phyloP scores from a whole-genome alignment of 2,888 invertebrate species.

The Chouioia cunea region DNA sequence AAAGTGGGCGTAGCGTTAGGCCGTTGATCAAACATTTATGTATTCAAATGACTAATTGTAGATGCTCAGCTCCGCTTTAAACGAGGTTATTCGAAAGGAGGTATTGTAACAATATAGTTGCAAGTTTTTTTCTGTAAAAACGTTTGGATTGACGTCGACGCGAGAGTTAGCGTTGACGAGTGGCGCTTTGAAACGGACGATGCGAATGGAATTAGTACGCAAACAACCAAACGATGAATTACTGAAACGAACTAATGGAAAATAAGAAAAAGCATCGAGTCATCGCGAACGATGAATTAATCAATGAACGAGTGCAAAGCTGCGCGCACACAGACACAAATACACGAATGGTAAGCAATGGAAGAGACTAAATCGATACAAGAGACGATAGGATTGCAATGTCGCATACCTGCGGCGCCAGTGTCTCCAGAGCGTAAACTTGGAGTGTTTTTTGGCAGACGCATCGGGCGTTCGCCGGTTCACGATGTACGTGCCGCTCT shows the following conservation, averaged over 20 bases:
- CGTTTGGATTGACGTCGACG: too few relatives aligned
- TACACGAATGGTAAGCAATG: not conserved
- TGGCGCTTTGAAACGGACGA: too few relatives aligned
- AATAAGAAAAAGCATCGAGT: too few relatives aligned
- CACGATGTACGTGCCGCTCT: slow-evolving; percentile 65
- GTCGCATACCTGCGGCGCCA: slow-evolving; percentile 64
- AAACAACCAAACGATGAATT: too few relatives aligned
- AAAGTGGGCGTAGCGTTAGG: slow-evolving; percentile 36
- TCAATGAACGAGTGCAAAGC: not conserved
- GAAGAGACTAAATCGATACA: slow-evolving; percentile 3
- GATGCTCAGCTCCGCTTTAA: slow-evolving; percentile 30
- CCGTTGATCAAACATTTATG: slow-evolving; percentile 34
- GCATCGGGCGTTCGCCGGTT: slow-evolving; percentile 51
- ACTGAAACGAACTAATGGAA: too few relatives aligned
- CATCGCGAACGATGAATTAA: too few relatives aligned
- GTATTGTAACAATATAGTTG: too few relatives aligned
- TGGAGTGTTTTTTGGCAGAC: slow-evolving; percentile 60
- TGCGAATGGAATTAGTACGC: too few relatives aligned
- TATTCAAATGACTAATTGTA: slow-evolving; percentile 30
- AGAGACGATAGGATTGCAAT: not conserved
- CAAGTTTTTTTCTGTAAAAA: too few relatives aligned
- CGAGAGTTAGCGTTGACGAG: too few relatives aligned
- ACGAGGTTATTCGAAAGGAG: slow-evolving; percentile 5
- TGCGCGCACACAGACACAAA: not conserved
- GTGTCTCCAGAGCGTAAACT: slow-evolving; percentile 65